Evolutionary conservation across 2,797 vertebrate species (phyloP), one percentile per base, ranked within the genome.

Genomic region (Helicolenus hilgendorfi): DNA sequence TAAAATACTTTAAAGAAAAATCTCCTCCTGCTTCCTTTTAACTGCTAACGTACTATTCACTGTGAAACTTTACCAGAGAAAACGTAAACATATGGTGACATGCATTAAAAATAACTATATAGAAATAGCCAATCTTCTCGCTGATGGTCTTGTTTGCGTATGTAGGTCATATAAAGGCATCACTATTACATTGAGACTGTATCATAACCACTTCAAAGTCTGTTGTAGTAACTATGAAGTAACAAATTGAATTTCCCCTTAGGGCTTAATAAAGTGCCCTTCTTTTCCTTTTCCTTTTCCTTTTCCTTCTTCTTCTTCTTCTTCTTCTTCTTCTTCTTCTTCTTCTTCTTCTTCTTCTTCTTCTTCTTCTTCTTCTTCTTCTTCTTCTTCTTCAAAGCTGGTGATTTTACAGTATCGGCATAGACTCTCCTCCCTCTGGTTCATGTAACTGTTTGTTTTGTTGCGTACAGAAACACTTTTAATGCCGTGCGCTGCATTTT

Each of bases 371-470:
- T 33, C 31, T 33, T 33, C 29, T 31, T 31, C 29, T 31, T 31
- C 31, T 33, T 33, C 31, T 33, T 33, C 31, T 33, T 31, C 31
- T 33, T 76, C 29, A 72, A 79, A 74, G 14, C 18, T 22, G 11
- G 9, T 0, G 14, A 56, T 74, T 73, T 79, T 45, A 81, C 53
- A 70, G 31, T 31, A 11, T 68, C 11, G 78, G 49, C 63, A 78
- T 36, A 80, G 22, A 72, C 79, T 77, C 20, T 0, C 18, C 45
- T 11, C 1, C 62, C 49, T 55, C 59, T 29, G 33, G 22, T 69
- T 81, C 36, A n/a, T 70, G 27, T 83, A 38, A 62, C 38, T 69
- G 63, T 75, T 69, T 36, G 26, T 75, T 27, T 72, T 79, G 27
- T 29, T 68, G 71, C 60, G 65, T 24, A 20, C 53, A 24, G 38